These are phyloP conservation scores for Trissonchulus sp. DNA, from an alignment of 2,888 invertebrate species.

Conservation along the genomic window DNA sequence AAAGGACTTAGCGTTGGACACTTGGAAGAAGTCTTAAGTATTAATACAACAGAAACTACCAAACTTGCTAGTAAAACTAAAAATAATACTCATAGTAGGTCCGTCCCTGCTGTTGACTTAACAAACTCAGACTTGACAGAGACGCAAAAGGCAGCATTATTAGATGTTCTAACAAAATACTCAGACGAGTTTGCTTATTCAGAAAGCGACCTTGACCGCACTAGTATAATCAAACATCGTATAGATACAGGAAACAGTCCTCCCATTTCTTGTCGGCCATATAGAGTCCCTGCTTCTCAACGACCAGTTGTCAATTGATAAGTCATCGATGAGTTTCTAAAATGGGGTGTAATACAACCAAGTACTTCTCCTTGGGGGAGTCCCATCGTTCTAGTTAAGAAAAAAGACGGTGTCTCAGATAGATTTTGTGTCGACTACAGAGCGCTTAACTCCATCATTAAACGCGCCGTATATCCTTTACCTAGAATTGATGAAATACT, in stretches of 20 bases:
- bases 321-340: too few species aligned
- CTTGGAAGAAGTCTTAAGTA: too few species aligned
- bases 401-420: conserved; percentile 42
- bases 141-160: too few species aligned
- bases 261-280: neutral
- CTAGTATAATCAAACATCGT: neutral
- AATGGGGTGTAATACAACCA: conserved; percentile 33
- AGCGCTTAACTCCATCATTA: conserved; percentile 35
- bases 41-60: too few species aligned
- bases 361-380: conserved; percentile 47
- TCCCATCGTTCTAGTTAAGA: conserved; percentile 48
- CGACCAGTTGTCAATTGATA: too few species aligned
- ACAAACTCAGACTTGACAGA: too few species aligned
- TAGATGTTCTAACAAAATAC: neutral
- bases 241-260: neutral
- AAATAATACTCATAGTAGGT: too few species aligned
- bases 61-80: too few species aligned
- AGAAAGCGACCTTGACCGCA: neutral
- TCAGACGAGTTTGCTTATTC: neutral
- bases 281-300: neutral
- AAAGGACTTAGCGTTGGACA: too few species aligned
- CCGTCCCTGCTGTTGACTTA: too few species aligned
- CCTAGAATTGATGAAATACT: conserved; percentile 31
- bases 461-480: conserved; percentile 33
- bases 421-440: conserved; percentile 40